Conservation (phyloP, 1,140 invertebrate genomes). For the Asbolus verrucosus region DNA sequence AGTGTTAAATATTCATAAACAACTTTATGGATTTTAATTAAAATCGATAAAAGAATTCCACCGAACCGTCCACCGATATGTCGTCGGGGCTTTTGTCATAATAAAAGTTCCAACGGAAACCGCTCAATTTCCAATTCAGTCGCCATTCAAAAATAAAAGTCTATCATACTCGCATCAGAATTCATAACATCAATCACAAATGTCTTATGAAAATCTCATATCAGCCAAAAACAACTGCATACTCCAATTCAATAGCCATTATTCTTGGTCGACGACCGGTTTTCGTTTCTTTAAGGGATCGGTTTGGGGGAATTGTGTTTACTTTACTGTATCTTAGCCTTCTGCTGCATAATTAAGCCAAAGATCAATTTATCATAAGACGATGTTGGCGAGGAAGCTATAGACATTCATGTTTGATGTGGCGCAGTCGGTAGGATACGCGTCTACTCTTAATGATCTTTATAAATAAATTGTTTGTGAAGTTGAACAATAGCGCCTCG, state of each 20-base stretch:
- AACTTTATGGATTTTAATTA: constrained; percentile 5
- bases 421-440: background rate
- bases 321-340: constrained; percentile 6
- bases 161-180: constrained; percentile 40
- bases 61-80: background rate
- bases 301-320: constrained; percentile 18
- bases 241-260: constrained; percentile 25
- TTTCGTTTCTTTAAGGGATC: constrained; percentile 23
- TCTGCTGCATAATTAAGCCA: constrained; percentile 22
- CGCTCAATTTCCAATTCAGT: constrained; percentile 26
- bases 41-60: background rate
- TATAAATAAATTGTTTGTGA: background rate
- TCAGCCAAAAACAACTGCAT: constrained; percentile 45
- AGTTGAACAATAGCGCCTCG: too few relatives aligned
- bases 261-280: constrained; percentile 30
- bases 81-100: background rate
- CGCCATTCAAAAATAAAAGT: constrained; percentile 38
- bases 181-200: constrained; percentile 49
- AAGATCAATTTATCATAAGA: constrained; percentile 12
- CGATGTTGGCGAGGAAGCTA: constrained; percentile 15
- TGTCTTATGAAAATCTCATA: constrained; percentile 48
- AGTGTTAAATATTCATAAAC: constrained; percentile 22
- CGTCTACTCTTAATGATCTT: background rate
- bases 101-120: constrained; percentile 7
- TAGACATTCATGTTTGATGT: constrained; percentile 12